Conservation (phyloP, 1,140 invertebrate genomes). For the Pseudomyrmex dendroicus region DNA sequence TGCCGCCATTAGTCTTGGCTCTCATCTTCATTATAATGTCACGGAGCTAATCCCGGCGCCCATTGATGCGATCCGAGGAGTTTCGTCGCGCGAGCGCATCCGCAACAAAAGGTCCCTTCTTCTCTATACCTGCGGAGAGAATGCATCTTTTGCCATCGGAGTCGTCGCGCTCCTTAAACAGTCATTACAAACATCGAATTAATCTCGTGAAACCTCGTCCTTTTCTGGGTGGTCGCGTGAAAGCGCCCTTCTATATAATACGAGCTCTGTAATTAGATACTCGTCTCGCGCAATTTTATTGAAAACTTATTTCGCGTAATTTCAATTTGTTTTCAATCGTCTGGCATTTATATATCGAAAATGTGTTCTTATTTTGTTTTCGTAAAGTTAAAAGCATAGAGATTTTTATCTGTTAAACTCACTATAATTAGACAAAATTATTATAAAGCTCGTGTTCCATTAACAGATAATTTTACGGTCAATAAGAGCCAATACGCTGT, state of each 20-base stretch:
- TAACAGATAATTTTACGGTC: no score
- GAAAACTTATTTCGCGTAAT: not conserved
- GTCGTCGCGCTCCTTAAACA: slow-evolving; percentile 44
- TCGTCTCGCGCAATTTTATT: not conserved
- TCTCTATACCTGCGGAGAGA: slow-evolving; percentile 3
- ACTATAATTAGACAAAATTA: no score
- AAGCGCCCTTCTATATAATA: not conserved
- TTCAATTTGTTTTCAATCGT: no score
- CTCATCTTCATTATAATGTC: slow-evolving; percentile 75
- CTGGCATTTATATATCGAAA: no score
- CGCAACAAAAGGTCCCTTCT: slow-evolving; percentile 42
- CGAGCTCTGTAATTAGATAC: not conserved
- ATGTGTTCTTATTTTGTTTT: not conserved
- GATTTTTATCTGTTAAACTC: no score
- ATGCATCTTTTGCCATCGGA: slow-evolving; percentile 29
- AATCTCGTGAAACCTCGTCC: slow-evolving; percentile 13
- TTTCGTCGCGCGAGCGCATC: slow-evolving; percentile 55
- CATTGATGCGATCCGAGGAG: slow-evolving; percentile 63
- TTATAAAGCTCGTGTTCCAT: no score
- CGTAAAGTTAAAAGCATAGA: not conserved
- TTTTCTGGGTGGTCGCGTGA: slow-evolving; percentile 45
- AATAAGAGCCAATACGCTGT: no score
- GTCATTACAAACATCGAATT: slow-evolving; percentile 59
- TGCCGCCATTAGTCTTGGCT: slow-evolving; percentile 74
- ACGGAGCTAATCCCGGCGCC: slow-evolving; percentile 68